Base-by-base conservation (phyloP, 2,113 vertebrate genomes). In the Probosciger aterrimus region DNA sequence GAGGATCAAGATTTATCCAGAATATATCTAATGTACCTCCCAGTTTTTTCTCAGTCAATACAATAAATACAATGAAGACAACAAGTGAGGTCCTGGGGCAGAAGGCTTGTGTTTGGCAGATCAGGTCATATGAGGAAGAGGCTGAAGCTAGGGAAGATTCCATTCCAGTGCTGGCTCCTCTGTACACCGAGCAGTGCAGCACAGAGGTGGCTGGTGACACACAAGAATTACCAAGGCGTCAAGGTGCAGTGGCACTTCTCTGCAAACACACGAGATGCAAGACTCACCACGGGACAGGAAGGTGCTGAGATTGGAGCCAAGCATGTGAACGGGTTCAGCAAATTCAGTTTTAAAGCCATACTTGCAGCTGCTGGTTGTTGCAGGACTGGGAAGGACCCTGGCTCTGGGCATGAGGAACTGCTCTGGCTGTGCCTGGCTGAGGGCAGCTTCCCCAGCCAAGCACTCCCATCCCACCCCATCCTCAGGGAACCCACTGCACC, bases 381-480 rank as follows among this genome's bases (percentile, higher is more conserved):
- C 18, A 86, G 44, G 27, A 84, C 39, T 33, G 47, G 46, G 55
- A 65, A 84, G 39, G 63, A 53, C 44, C n/a, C 14, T 76, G 63
- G 19, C 37, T 69, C 25, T 0, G 0, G 49, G 18, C n/a, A 70
- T 0, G 0, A 82, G 46, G 7, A 73, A 35, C 31, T 86, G 22
- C 16, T 41, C 39, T 76, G 39, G 11, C 20, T 64, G 57, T 11
- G 0, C 19, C 35, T 52, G 28, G 9, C 55, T 59, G 23, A 62
- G 44, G 1, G 1, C 25, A 82, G 14, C 19, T 52, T 44, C 30
- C 22, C 9, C 27, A 20, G 39, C 18, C 1, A 1, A 69, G 25
- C 18, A 43, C 14, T 76, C 18, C 35, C 15, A 44, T 31, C 28
- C 41, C 39, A 39, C 33, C 33, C 33, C 25, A 78, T 43, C 31